Conservation (phyloP, 2,113 vertebrate species). For the Octodon degus region DNA sequence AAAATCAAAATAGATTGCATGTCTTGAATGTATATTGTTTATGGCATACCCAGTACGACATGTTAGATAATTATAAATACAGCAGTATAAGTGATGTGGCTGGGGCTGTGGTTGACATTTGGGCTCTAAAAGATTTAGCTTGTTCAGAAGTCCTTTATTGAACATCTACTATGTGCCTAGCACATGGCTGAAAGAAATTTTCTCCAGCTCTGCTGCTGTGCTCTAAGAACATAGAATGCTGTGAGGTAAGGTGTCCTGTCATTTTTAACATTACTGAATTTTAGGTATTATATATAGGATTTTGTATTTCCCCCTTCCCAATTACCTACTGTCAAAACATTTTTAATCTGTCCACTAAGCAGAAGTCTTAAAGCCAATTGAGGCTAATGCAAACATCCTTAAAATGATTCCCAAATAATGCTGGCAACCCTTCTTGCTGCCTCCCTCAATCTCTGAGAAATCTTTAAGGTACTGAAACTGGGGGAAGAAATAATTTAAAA, state of each 20-base stretch:
- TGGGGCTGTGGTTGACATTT: background rate
- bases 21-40: constrained; percentile 64
- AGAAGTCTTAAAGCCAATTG: background rate
- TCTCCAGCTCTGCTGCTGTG: background rate
- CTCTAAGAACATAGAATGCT: background rate
- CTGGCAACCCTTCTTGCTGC: background rate
- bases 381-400: background rate
- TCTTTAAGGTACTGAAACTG: background rate
- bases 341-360: background rate
- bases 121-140: background rate
- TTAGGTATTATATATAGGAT: background rate
- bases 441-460: background rate
- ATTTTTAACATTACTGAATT: constrained; percentile 1
- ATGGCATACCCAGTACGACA: constrained; percentile 28
- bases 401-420: background rate
- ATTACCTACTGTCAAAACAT: background rate
- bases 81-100: background rate
- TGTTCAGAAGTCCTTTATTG: constrained; percentile 10
- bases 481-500: background rate
- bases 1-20: constrained; percentile 80
- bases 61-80: background rate
- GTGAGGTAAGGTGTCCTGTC: background rate
- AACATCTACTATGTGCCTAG: background rate
- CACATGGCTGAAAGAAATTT: background rate
- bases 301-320: background rate